Base-by-base conservation (phyloP, 2,797 vertebrate species). In the Brotula barbata region DNA sequence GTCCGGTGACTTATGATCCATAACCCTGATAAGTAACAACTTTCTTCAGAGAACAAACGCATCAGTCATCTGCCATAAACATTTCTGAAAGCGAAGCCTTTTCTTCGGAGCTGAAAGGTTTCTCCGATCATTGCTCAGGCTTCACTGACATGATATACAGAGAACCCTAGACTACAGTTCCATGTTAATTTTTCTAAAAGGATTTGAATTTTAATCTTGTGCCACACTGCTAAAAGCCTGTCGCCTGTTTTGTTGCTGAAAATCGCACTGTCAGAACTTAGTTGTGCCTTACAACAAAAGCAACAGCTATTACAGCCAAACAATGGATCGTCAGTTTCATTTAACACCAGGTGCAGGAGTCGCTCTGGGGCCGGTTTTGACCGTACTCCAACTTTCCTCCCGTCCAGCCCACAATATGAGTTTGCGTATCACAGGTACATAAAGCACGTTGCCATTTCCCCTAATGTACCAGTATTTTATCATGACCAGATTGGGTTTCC, bases 141-240 rank as follows among this genome's bases (percentile, higher is more conserved):
- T 49, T 44, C 28, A 34, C 41, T 78, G 86, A 86, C 86, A 67
- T 89, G 73, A 72, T 70, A 82, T 75, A 86, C 74, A 86, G 63
- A 83, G 77, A 81, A 84, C 80, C 68, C 59, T 60, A 49, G 65
- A 73, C 61, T 79, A 71, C 60, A 59, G 68, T 82, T 58, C 68
- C 69, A 43, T 78, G 78, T 90, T 91, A 78, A 91, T 92, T 92
- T 89, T 91, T 88, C 81, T 83, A 88, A 92, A 92, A 90, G 88
- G 78, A 77, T 82, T 74, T 82, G 68, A 64, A 70, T 83, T 89
- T 90, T 88, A 89, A 91, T 90, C 88, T 87, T 69, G 71, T 34
- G 79, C 60, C 40, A 45, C 49, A 28, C 40, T 68, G 66, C 88
- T 87, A 79, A 90, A 91, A 90, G 83, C 78, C 75, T 75, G 85